Conservation (phyloP, 2,113 vertebrate genomes). For the Mormoops blainvillei region DNA sequence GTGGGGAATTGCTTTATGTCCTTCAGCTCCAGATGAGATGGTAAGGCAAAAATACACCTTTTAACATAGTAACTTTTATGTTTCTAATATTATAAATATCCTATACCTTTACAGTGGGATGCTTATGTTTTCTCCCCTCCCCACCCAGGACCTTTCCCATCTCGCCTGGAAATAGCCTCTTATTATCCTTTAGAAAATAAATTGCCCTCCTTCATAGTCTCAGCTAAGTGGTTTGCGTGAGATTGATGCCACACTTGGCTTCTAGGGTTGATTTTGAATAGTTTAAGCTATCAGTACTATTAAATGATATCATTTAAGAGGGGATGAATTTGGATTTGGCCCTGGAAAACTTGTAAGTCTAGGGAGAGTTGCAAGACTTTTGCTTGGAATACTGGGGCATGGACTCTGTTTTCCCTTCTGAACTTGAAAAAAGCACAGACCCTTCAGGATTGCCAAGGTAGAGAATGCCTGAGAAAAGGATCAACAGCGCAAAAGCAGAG, state of each 20-base stretch:
- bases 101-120: neutral
- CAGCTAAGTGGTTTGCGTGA: neutral
- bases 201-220: neutral
- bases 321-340: neutral
- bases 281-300: neutral
- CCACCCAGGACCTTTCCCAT: neutral
- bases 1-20: neutral
- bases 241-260: neutral
- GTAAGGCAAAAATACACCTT: neutral
- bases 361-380: neutral
- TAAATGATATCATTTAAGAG: neutral
- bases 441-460: neutral
- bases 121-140: neutral
- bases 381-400: neutral
- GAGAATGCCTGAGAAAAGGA: neutral
- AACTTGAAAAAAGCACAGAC: neutral
- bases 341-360: neutral
- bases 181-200: neutral
- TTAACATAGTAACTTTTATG: neutral
- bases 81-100: neutral
- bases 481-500: neutral
- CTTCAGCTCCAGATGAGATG: neutral
- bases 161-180: neutral
- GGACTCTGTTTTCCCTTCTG: neutral
- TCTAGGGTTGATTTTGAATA: neutral